Evolutionary conservation across 2,113 vertebrate genomes (phyloP).

Genomic region (Gymnobelideus leadbeateri): DNA sequence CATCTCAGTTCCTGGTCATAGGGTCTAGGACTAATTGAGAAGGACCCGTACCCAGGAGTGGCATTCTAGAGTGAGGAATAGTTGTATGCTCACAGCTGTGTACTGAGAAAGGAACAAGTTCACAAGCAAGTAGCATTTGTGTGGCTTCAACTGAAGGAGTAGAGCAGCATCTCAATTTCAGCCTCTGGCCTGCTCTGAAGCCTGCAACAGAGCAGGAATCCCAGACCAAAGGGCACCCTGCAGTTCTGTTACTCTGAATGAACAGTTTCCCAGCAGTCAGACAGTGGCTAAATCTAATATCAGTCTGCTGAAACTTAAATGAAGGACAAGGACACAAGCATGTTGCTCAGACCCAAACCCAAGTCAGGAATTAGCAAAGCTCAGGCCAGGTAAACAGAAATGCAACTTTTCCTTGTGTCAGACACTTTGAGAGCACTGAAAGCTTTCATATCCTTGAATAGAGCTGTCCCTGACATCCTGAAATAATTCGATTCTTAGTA

Average conservation of each 20-base stretch:
- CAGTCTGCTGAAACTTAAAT: neutral
- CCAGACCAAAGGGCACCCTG: neutral
- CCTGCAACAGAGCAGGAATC: neutral
- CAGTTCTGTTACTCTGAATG: neutral
- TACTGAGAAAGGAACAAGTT: neutral
- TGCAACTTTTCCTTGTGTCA: neutral
- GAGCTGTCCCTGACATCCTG: neutral
- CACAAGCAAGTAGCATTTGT: neutral
- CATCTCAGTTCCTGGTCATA: neutral
- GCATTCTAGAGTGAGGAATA: neutral
- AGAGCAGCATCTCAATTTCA: neutral
- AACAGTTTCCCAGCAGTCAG: neutral
- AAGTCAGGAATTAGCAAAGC: neutral
- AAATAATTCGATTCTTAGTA: neutral
- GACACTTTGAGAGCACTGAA: neutral
- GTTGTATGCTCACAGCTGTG: neutral
- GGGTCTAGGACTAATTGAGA: neutral
- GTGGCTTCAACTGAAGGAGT: neutral
- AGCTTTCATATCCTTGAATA: neutral
- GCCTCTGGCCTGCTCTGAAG: neutral
- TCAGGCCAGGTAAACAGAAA: neutral
- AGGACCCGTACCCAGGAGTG: neutral
- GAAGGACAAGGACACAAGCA: neutral
- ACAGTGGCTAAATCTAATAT: neutral
- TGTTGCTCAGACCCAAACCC: neutral